phyloP scores from a whole-genome alignment of 2,113 vertebrate species.

The Urocynchramus pylzowi region DNA sequence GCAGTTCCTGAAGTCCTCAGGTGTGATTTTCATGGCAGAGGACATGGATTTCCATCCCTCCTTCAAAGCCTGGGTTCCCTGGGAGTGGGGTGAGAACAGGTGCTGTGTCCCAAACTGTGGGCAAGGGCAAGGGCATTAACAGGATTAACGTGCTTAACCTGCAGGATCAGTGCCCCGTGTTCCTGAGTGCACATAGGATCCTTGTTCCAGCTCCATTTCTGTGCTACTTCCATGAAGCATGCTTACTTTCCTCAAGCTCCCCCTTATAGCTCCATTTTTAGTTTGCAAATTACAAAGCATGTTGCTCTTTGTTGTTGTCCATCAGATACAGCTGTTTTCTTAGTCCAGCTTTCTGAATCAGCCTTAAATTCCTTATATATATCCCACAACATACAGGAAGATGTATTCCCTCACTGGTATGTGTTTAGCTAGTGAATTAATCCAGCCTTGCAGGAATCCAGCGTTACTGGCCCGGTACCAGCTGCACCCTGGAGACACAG shows the following conservation, averaged over 20 bases:
- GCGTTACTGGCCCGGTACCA: fast-evolving
- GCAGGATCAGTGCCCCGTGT: not conserved
- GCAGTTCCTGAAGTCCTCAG: fast-evolving
- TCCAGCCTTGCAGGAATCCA: too few species aligned
- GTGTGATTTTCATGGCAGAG: fast-evolving
- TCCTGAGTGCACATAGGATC: not conserved
- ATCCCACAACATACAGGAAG: too few species aligned
- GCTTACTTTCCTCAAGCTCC: not conserved
- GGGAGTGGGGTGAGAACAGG: not conserved
- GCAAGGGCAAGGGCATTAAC: not conserved
- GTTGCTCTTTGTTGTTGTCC: not conserved
- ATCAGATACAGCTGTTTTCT: not conserved
- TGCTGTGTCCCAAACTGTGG: not conserved
- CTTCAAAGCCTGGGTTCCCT: fast-evolving
- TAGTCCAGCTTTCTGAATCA: not conserved
- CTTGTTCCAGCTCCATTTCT: not conserved
- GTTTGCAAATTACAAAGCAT: not conserved
- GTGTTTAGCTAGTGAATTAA: not conserved
- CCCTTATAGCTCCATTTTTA: not conserved
- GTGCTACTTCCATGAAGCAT: not conserved
- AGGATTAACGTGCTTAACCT: too few species aligned
- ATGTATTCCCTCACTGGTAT: fast-evolving
- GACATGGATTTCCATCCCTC: not conserved
- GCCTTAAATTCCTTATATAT: too few species aligned
- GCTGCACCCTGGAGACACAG: not conserved